Conservation (phyloP, 2,888 invertebrate genomes). For the Melipona bicolor region DNA sequence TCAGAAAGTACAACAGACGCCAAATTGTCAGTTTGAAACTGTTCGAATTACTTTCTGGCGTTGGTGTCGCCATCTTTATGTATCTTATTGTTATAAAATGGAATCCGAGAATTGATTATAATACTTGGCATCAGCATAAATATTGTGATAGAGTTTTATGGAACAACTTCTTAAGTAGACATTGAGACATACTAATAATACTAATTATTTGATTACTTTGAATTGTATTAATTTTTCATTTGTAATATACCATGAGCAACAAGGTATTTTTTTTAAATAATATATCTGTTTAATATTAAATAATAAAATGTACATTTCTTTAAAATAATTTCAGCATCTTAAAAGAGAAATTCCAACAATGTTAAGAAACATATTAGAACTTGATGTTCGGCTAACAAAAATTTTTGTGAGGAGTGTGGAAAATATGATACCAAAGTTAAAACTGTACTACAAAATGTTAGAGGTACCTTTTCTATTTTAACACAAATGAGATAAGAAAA, state of each 20-base stretch:
- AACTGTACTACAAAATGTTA: conserved; percentile 85
- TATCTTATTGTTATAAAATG: neutral
- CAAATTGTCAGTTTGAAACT: conserved; percentile 14
- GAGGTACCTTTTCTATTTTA: conserved; percentile 81
- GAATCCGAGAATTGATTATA: neutral
- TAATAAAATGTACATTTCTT: neutral
- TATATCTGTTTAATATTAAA: neutral
- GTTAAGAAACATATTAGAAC: conserved; percentile 77
- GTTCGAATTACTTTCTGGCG: neutral
- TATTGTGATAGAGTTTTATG: too few species aligned
- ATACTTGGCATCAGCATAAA: too few species aligned
- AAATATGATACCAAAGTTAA: conserved; percentile 79
- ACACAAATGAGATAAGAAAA: neutral
- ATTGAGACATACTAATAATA: neutral
- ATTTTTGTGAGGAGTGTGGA: conserved; percentile 80
- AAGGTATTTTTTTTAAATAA: conserved; percentile 18
- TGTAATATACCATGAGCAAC: neutral
- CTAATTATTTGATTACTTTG: neutral
- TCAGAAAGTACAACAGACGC: neutral
- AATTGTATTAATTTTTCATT: neutral
- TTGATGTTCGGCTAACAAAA: conserved; percentile 82
- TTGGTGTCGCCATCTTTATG: conserved; percentile 10
- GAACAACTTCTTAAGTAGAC: too few species aligned
- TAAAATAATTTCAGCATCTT: conserved; percentile 35
- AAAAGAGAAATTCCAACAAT: conserved; percentile 78